Evolutionary conservation across 2,113 vertebrate species (phyloP).

Genomic region (Misgurnus mizolepis): DNA sequence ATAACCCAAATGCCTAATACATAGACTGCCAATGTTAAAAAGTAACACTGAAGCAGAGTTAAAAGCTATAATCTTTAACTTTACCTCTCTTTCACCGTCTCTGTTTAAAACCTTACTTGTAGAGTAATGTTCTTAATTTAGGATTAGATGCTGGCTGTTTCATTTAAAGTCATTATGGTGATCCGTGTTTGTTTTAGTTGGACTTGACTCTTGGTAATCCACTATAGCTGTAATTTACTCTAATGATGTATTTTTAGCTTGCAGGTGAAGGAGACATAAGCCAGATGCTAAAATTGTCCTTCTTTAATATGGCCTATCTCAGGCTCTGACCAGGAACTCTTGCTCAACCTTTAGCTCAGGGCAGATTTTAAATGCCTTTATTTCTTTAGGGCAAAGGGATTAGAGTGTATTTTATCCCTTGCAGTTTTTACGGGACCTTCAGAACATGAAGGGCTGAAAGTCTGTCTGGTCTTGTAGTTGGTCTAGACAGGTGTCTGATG

Average conservation of each 20-base stretch:
- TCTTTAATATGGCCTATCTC: neutral
- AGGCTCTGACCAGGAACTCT: constrained; percentile 8
- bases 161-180: no score
- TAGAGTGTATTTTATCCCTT: constrained; percentile 4
- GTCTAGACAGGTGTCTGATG: constrained; percentile 32
- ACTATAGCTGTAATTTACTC: neutral
- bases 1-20: no score
- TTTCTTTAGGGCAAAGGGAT: constrained; percentile 10
- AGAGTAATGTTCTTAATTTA: no score
- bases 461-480: neutral
- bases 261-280: neutral
- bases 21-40: no score
- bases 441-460: constrained; percentile 22
- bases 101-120: no score
- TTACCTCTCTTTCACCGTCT: no score
- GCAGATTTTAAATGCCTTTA: neutral
- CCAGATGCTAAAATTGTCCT: constrained; percentile 16
- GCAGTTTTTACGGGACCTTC: neutral
- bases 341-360: neutral
- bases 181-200: no score
- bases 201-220: neutral
- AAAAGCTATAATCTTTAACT: no score
- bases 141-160: no score
- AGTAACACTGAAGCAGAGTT: no score
- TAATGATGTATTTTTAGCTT: neutral